Base-by-base conservation (phyloP, 1,140 invertebrate genomes). In the Heliconius hewitsoni region DNA sequence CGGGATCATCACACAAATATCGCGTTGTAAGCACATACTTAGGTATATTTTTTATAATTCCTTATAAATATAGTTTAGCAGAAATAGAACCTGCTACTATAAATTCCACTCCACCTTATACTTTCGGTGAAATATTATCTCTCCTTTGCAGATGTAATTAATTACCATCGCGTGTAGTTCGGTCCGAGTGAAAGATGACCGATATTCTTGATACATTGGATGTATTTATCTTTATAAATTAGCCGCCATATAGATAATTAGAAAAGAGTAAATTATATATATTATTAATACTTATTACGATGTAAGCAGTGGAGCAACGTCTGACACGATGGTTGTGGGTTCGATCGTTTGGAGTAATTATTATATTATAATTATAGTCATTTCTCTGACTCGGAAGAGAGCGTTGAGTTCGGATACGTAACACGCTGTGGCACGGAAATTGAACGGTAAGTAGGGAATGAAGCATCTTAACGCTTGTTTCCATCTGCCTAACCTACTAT, bases 151-250 rank as follows among this genome's bases (percentile, higher is more conserved):
- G 11, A 66, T 66, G 23, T 66, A 66, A 66, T 66, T 66, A 66
- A 66, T 66, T 66, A 66, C 23, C 60, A 66, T 66, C 60, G 60
- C 60, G 60, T 66, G 60, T 66, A 27, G 27, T 66, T 66, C 16
- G 60, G 27, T 66, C 23, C 23, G 55, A 57, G n/a, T 57, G 55
- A 57, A 57, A 66, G 60, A 66, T 30, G 60, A 66, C 11, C 60
- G 60, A 66, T 66, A 66, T 16, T 66, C 60, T 30, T 66, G 23
- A 66, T 66, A 66, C 60, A 66, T 66, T 30, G 55, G 55, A 66
- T 66, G 23, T 66, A 66, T 66, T 66, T 66, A 66, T 18, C 60
- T 66, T 66, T 66, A 30, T 66, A 66, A 66, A 66, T 66, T 66
- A 16, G 23, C 60, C 60, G 8, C 60, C 23, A 1, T 30, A 66